Percentiles rank a stretch among this genome's conserved stretches.
Conservation (phyloP, 2,888 invertebrate genomes). For the Eristalis arbustorum region DNA sequence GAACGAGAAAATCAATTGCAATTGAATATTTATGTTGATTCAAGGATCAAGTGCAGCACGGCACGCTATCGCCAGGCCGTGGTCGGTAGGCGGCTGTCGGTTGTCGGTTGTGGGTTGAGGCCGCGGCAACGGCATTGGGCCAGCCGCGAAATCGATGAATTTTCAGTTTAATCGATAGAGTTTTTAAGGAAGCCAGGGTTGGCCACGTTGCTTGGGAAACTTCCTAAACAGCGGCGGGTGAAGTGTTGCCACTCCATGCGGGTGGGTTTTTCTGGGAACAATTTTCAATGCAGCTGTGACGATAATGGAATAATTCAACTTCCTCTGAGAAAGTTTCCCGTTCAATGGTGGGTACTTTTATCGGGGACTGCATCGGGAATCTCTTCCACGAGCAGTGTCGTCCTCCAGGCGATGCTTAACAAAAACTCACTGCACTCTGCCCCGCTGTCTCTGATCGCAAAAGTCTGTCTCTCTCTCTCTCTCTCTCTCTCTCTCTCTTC, state of each 20-base stretch:
- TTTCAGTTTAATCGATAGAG: conserved; percentile 50
- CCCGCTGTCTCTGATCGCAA: not conserved
- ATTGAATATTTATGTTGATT: conserved; percentile 45
- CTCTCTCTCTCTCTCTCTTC: no score
- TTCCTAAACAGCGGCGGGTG: not conserved
- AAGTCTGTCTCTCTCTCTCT: no score
- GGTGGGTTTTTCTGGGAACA: not conserved
- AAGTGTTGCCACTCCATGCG: conserved; percentile 54
- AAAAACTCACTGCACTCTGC: not conserved
- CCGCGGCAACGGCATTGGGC: not conserved
- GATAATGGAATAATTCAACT: not conserved
- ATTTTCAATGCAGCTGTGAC: not conserved
- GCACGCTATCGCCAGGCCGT: conserved; percentile 10
- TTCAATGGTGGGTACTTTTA: not conserved
- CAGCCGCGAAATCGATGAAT: conserved; percentile 14
- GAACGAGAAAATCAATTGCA: conserved; percentile 37
- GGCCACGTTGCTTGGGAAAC: conserved; percentile 28
- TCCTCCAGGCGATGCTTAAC: not conserved
- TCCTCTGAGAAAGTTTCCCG: not conserved
- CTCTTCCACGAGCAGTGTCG: not conserved
- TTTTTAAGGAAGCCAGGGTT: not conserved
- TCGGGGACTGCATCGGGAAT: not conserved
- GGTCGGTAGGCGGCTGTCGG: no score
- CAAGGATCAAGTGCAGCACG: conserved; percentile 53
- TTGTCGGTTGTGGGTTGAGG: no score